Base-by-base conservation (phyloP, 2,888 invertebrate genomes). In the Siphonodentalium dalli region DNA sequence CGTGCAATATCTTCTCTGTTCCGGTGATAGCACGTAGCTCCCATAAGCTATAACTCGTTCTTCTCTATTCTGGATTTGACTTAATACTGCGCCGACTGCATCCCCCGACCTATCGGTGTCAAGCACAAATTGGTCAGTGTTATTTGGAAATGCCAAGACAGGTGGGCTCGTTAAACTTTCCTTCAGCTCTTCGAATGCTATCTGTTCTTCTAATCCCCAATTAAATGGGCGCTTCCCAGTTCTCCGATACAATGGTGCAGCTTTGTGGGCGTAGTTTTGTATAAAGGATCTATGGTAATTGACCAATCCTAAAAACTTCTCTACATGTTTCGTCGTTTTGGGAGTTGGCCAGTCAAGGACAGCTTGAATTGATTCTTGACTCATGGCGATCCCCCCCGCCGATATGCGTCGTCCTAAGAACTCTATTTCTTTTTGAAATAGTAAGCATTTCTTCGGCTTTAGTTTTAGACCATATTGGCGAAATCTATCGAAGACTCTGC, bases 401-500 rank as follows among this genome's bases (percentile, higher is more conserved):
- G 41, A 44, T 4, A 57, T 51, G 13, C 13, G 23, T 31, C 47
- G 49, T 0, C 63, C 63, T 0, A 62, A 20, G 24, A 65, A 65
- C 21, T 42, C 37, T 0, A 62, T 55, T 24, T 50, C 23, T 9
- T 23, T 18, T 27, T 53, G 38, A 15, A 58, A 58, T 11, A 60
- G 31, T 1, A 39, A 11, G 37, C 57, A 61, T 26, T 61, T 62
- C 8, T 27, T 29, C 2, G 54, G 49, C 28, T 54, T 50, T 13
- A 54, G 29, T 20, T 49, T 54, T 3, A 49, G 40, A 11, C 42
- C 26, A 23, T 37, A 47, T 13, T 35, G 8, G n/a, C 46, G 9
- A 18, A 61, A 40, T 20, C 60, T n/a, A 3, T 33, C 9, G 6
- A 61, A 29, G 6, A 55, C 51, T 11, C 6, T 11, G 11, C 20